These are phyloP conservation scores for Tolypeutes matacus DNA, from an alignment of 2,797 vertebrate genomes.

Conservation along the genomic window DNA sequence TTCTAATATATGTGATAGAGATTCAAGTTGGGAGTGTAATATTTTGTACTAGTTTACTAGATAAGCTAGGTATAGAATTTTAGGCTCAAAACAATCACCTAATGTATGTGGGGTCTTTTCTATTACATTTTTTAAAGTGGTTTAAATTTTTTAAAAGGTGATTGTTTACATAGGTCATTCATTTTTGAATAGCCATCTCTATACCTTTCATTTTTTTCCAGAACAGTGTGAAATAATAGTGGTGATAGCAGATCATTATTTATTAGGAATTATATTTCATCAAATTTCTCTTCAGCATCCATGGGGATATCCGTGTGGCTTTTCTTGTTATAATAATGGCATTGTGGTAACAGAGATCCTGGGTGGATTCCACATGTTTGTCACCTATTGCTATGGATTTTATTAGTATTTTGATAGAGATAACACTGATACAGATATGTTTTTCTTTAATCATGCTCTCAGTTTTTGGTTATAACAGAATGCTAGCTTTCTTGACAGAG, in stretches of 20 bases:
- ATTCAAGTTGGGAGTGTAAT: background rate
- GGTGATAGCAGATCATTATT: background rate
- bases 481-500: too few species aligned
- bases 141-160: too few species aligned
- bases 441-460: background rate
- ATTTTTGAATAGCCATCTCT: background rate
- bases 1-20: background rate
- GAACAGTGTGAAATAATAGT: background rate
- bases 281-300: background rate
- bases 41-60: too few species aligned
- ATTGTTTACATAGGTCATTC: too few species aligned
- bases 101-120: too few species aligned
- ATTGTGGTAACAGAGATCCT: background rate
- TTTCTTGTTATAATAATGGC: background rate
- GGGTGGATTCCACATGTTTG: background rate
- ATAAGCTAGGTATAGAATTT: too few species aligned
- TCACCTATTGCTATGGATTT: background rate
- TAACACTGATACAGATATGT: background rate
- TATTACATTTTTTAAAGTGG: too few species aligned
- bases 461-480: background rate
- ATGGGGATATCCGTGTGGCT: fast-evolving
- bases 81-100: too few species aligned
- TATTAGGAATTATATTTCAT: background rate
- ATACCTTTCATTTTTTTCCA: background rate
- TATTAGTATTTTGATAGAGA: background rate